Evolutionary conservation across 2,888 invertebrate species (phyloP), one percentile per base, ranked within the genome.

Genomic region (Cheilosia soror): DNA sequence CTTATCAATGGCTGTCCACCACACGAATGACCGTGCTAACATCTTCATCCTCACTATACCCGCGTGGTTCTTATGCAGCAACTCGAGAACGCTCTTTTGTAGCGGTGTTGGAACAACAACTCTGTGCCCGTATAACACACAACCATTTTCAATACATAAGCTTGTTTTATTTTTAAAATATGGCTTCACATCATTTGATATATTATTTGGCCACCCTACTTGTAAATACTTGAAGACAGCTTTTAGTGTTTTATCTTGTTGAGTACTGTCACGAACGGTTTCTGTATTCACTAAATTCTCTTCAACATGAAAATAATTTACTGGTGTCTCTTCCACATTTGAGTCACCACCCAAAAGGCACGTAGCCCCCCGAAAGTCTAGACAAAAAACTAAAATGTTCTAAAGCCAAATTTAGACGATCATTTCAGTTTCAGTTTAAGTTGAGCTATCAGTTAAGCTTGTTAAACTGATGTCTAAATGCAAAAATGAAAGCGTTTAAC

Each of bases 11-110:
- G 42, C 33, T 13, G 37, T 44, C 58, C 65, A 73, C 72, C 72
- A 80, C 4, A 68, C 55, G 60, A 31, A 62, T 2, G 72, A 60
- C 66, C 66, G 27, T 2, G 80, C 66, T 27, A 60, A 42, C 80
- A 33, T 33, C 27, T 72, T 73, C 49, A 66, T 80, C 6, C 53
- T 65, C 25, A 51, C 68, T 40, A 63, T 9, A 40, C 76, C 66
- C 37, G 33, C 7, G 6, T 6, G 31, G 7, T 31, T 31, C 7
- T 31, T 31, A 31, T 31, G 31, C 2, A 31, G 31, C 7, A 31
- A 37, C 44, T 49, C 11, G 55, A 68, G 11, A 31, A 42, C 5
- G 2, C 55, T 11, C n/a, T 11, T 5, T 44, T 63, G 25, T 2
- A 66, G 40, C 0, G 29, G 9, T 1, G 13, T 27, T 49, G 72